phyloP scores from a whole-genome alignment of 2,113 vertebrate genomes.

The Syngnathus scovelli region DNA sequence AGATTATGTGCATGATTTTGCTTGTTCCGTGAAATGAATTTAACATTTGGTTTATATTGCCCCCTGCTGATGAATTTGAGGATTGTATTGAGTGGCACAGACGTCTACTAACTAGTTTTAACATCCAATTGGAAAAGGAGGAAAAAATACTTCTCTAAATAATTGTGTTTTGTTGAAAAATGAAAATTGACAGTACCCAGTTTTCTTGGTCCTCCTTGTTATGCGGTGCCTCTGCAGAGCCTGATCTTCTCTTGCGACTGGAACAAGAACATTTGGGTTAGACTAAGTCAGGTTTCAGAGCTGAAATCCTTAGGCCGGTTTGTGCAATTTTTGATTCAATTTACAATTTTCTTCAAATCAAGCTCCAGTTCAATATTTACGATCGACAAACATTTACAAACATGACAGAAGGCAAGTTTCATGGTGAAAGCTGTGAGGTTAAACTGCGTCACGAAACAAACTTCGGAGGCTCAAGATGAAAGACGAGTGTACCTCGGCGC shows the following conservation, averaged over 20 bases:
- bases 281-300: background rate
- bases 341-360: too few species aligned
- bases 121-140: background rate
- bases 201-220: constrained; percentile 84
- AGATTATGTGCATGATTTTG: background rate
- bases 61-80: background rate
- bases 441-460: background rate
- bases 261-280: constrained; percentile 14
- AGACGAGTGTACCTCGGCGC: constrained; percentile 60
- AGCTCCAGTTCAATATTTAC: too few species aligned
- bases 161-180: background rate
- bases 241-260: constrained; percentile 86
- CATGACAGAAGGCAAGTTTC: too few species aligned
- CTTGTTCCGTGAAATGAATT: background rate
- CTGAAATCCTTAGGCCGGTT: background rate
- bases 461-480: background rate
- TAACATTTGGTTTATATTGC: background rate
- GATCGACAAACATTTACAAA: background rate
- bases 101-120: background rate
- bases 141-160: background rate
- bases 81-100: background rate
- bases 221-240: constrained; percentile 53
- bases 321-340: too few species aligned
- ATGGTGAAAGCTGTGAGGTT: background rate
- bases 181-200: constrained; percentile 69